Conservation (phyloP, 2,113 vertebrate genomes). For the Prietella phreatophila region DNA sequence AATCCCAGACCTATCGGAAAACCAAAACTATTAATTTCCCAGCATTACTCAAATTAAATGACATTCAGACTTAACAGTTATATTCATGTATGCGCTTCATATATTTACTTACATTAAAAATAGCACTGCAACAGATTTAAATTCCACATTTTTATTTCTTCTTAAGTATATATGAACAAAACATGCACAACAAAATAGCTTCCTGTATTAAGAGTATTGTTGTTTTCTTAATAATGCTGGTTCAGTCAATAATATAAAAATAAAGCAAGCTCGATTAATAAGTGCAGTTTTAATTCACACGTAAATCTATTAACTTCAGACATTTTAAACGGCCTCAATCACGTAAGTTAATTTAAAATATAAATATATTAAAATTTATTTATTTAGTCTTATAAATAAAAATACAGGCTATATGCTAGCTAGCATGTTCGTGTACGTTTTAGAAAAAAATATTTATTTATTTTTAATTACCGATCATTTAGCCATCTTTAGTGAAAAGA, state of each 20-base stretch:
- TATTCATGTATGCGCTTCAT: neutral
- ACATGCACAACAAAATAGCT: neutral
- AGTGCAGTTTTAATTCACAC: neutral
- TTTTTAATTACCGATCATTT: too few species aligned
- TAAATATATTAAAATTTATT: neutral
- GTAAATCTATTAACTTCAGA: neutral
- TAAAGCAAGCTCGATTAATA: neutral
- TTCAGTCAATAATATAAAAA: too few species aligned
- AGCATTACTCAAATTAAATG: neutral
- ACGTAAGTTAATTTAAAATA: neutral
- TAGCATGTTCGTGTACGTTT: neutral
- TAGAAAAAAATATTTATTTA: too few species aligned
- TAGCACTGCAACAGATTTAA: neutral
- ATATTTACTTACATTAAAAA: neutral
- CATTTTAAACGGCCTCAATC: neutral
- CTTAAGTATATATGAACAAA: neutral
- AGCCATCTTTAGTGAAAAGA: too few species aligned
- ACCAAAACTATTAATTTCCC: neutral
- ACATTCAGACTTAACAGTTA: neutral
- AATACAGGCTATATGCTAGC: neutral
- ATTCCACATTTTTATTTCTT: neutral
- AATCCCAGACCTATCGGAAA: neutral
- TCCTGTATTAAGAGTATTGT: neutral
- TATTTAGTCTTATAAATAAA: neutral
- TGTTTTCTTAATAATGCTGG: neutral